Conservation (phyloP, 30 jellyfish, hydroid and myxozoan species). For the Aurelia coerulea region DNA sequence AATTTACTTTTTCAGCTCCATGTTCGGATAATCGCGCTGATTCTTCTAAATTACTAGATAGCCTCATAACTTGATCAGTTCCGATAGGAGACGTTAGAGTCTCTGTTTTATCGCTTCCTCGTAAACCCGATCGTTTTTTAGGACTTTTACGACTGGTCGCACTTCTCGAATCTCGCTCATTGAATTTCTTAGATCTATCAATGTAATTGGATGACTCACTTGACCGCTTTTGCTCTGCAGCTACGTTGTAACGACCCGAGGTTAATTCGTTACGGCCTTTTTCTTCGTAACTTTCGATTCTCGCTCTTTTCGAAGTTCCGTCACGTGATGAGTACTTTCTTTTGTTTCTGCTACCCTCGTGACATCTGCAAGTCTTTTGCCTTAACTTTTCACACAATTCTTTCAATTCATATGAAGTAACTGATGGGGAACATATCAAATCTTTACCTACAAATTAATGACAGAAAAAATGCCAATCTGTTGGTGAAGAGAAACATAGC, state of each 20-base stretch:
- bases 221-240: background rate
- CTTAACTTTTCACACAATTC: conserved; percentile 75
- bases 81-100: background rate
- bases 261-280: background rate
- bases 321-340: conserved; percentile 44
- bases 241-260: background rate
- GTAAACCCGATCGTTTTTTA: background rate
- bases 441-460: conserved; percentile 72
- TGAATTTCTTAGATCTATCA: background rate
- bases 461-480: background rate
- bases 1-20: background rate
- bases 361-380: conserved; percentile 67
- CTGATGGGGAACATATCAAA: conserved; percentile 65
- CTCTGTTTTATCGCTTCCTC: background rate
- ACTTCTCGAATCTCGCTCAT: background rate
- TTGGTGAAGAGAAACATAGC: too few species aligned
- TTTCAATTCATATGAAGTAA: conserved; percentile 48
- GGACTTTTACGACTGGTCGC: conserved; percentile 10
- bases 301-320: conserved; percentile 41
- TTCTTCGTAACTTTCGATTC: conserved; percentile 19
- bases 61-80: background rate
- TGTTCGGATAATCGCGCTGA: background rate
- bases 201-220: background rate
- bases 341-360: conserved; percentile 17
- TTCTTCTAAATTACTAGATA: background rate